phyloP scores from a whole-genome alignment of 2,113 vertebrate genomes.

The Crotalus helleri region DNA sequence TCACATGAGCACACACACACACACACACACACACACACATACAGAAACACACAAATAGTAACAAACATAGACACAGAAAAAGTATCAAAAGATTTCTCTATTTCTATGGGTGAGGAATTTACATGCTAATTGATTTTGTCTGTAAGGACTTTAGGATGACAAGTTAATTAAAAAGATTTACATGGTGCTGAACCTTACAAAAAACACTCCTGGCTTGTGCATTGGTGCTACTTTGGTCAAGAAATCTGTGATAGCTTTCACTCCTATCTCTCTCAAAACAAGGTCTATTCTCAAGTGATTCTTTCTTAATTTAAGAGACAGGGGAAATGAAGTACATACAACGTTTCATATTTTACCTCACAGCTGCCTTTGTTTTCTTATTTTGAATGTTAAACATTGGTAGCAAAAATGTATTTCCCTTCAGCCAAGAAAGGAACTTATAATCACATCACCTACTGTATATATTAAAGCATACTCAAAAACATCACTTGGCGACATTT shows the following conservation, averaged over 20 bases:
- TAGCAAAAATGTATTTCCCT: not conserved
- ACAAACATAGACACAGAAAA: not conserved
- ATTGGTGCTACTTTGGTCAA: conserved; percentile 18
- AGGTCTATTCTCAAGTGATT: conserved; percentile 10
- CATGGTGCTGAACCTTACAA: not conserved
- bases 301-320: not conserved
- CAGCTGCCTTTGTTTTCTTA: not conserved
- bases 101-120: not conserved
- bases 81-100: not conserved
- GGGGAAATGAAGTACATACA: not conserved
- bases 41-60: not conserved
- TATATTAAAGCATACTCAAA: not conserved
- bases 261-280: not conserved
- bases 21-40: not conserved
- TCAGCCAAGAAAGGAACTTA: not conserved
- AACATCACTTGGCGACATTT: not conserved
- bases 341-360: conserved; percentile 4
- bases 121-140: conserved; percentile 4
- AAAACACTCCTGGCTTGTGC: conserved; percentile 1
- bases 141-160: not conserved
- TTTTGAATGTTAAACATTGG: not conserved
- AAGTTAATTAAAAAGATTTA: not conserved
- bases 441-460: not conserved
- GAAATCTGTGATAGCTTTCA: not conserved
- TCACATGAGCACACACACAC: too few species aligned